These are phyloP conservation scores for Calonectris borealis DNA, from an alignment of 2,113 vertebrate genomes.

Conservation along the genomic window DNA sequence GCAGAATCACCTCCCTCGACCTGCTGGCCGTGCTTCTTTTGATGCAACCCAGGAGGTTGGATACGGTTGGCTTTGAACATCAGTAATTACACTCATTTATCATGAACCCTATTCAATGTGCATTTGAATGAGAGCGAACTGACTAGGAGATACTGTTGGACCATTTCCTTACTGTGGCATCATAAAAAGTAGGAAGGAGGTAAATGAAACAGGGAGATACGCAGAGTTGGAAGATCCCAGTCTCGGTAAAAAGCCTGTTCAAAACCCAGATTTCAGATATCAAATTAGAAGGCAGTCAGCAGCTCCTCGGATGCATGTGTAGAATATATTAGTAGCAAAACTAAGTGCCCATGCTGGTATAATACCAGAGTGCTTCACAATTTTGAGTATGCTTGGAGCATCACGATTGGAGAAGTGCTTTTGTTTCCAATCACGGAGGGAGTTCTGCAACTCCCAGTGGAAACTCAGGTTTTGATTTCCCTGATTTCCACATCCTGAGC, in stretches of 20 bases:
- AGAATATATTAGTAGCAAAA: neutral
- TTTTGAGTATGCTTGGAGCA: neutral
- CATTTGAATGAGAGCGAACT: neutral
- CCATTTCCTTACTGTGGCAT: neutral
- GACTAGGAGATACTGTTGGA: neutral
- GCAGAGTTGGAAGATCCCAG: neutral
- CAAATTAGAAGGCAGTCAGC: neutral
- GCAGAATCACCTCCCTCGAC: neutral
- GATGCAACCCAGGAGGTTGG: neutral
- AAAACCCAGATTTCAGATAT: neutral
- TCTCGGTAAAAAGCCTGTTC: neutral
- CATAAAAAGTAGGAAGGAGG: neutral
- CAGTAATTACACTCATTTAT: neutral
- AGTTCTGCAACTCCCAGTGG: neutral
- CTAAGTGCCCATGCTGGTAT: neutral
- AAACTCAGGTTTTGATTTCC: neutral
- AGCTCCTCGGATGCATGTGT: neutral
- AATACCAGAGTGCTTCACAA: neutral
- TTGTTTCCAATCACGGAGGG: neutral
- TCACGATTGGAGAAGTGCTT: neutral
- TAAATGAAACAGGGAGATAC: neutral
- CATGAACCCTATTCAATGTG: neutral
- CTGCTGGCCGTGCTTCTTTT: neutral
- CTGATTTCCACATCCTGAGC: fast-evolving
- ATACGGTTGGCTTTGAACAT: neutral